Evolutionary conservation across 2,888 invertebrate genomes (phyloP).

Genomic region (Clistopyga incitator): DNA sequence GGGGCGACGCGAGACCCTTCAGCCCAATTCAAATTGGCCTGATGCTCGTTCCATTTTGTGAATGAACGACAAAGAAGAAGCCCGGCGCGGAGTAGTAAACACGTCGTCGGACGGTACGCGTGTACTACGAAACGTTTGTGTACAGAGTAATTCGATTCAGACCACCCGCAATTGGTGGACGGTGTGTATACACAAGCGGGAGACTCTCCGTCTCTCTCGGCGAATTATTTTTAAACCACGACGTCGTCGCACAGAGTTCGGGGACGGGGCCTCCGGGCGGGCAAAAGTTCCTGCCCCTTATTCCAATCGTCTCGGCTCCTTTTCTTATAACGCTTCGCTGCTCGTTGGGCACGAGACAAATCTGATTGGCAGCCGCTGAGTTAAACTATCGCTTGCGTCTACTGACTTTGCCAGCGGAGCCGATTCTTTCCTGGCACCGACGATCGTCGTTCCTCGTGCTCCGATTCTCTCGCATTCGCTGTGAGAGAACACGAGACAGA

Average conservation of each 20-base stretch:
- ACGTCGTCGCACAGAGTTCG: slow-evolving; percentile 33
- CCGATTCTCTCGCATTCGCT: slow-evolving; percentile 18
- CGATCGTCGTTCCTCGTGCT: slow-evolving; percentile 24
- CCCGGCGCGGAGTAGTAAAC: slow-evolving; percentile 44
- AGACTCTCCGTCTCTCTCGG: slow-evolving; percentile 24
- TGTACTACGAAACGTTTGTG: slow-evolving; percentile 58
- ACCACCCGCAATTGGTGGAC: slow-evolving; percentile 51
- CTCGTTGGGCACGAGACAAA: slow-evolving; percentile 57
- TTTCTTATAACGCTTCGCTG: slow-evolving; percentile 1
- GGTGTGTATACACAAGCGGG: background rate
- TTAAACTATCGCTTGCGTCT: slow-evolving; percentile 38
- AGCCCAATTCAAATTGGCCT: slow-evolving; percentile 27
- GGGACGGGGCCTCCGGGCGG: slow-evolving; percentile 28
- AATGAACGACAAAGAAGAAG: slow-evolving; percentile 48
- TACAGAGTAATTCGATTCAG: slow-evolving; percentile 59
- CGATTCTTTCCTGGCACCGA: slow-evolving; percentile 32
- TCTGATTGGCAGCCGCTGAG: slow-evolving; percentile 52
- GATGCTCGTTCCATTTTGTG: slow-evolving; percentile 23
- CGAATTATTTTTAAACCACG: slow-evolving; percentile 59
- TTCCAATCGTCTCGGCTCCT: slow-evolving; percentile 15
- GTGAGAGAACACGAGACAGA: slow-evolving; percentile 40
- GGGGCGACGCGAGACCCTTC: background rate
- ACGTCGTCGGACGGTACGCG: slow-evolving; percentile 27
- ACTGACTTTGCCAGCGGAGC: slow-evolving; percentile 28
- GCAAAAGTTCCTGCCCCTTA: slow-evolving; percentile 35